Evolutionary conservation across 2,113 vertebrate genomes (phyloP).

Genomic region (Oncorhynchus clarkii): DNA sequence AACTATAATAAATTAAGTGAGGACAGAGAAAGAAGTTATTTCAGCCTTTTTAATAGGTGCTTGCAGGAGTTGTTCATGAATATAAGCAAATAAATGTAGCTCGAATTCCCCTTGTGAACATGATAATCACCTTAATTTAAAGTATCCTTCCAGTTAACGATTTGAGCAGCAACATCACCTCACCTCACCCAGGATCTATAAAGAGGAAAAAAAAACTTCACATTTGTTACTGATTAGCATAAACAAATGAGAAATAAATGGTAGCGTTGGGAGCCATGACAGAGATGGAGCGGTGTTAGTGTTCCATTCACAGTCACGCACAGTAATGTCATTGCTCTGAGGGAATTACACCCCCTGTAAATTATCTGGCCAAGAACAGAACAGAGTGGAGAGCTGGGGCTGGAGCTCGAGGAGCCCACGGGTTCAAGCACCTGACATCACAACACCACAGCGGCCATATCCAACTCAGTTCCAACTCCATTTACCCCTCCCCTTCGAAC

Average conservation of each 20-base stretch:
- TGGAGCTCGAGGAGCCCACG: conserved; percentile 18
- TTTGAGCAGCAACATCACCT: not conserved
- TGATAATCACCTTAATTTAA: not conserved
- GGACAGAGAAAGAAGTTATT: not conserved
- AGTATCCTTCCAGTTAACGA: not conserved
- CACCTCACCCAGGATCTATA: conserved; percentile 13
- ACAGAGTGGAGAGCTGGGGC: conserved; percentile 14
- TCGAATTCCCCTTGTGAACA: not conserved
- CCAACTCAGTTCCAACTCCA: not conserved
- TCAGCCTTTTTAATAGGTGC: not conserved
- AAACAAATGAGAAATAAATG: conserved; percentile 66
- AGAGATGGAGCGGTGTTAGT: conserved; percentile 33
- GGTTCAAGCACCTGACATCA: conserved; percentile 63
- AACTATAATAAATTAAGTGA: not conserved
- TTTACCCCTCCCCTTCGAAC: not conserved
- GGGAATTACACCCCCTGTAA: conserved; percentile 43
- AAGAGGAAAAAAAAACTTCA: not conserved
- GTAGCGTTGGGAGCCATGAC: conserved; percentile 40
- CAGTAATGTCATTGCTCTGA: conserved; percentile 48
- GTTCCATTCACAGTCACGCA: conserved; percentile 61
- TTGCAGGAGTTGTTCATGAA: not conserved
- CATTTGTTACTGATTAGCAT: conserved; percentile 65
- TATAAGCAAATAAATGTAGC: no score
- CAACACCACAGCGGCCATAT: not conserved
- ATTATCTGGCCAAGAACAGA: conserved; percentile 34